Evolutionary conservation across 2,888 invertebrate genomes (phyloP).

Genomic region (Celastrina argiolus): DNA sequence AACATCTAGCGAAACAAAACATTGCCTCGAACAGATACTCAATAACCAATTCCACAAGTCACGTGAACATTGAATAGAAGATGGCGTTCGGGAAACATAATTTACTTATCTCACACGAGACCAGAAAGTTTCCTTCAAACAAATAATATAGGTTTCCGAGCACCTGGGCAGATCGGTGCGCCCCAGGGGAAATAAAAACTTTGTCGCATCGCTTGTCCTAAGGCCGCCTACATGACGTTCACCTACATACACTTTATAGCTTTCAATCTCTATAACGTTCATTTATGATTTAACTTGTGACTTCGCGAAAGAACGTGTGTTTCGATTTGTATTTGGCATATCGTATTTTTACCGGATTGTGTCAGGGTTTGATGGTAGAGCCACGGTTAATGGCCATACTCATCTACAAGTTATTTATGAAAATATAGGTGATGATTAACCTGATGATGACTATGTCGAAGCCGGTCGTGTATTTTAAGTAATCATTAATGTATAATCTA

Average conservation of each 20-base stretch:
- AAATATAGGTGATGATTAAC: no score
- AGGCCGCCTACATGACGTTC: conserved; percentile 68
- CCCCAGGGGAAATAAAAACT: conserved; percentile 77
- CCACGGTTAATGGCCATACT: no score
- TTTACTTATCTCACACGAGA: conserved; percentile 74
- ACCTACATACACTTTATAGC: conserved; percentile 69
- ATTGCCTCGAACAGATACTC: background rate
- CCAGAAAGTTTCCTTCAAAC: conserved; percentile 75
- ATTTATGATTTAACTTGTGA: conserved; percentile 57
- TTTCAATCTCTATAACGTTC: conserved; percentile 70
- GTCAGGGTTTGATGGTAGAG: no score
- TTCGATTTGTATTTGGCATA: background rate
- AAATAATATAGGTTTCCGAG: conserved; percentile 76
- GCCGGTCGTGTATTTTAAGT: no score
- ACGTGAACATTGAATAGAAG: conserved; percentile 58
- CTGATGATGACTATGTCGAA: no score
- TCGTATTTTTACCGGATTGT: no score
- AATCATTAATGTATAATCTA: no score
- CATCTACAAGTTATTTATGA: no score
- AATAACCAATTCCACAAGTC: background rate
- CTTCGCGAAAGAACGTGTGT: background rate
- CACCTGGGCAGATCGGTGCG: conserved; percentile 76
- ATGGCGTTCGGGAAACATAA: conserved; percentile 66
- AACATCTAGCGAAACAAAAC: no score
- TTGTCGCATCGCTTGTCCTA: conserved; percentile 76